phyloP scores from a whole-genome alignment of 2,888 invertebrate genomes.

The Stenoptilia bipunctidactyla region DNA sequence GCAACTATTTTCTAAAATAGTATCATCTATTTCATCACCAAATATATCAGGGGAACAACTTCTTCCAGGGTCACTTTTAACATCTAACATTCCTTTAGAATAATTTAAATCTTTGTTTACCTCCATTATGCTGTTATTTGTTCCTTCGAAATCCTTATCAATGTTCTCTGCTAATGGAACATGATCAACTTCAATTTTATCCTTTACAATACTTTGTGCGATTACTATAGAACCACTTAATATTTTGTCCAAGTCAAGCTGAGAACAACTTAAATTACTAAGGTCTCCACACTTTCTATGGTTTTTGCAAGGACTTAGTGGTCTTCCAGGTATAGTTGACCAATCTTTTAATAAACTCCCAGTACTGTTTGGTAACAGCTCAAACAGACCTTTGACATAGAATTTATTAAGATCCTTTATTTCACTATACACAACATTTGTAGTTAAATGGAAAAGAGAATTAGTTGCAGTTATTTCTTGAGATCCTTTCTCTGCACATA shows the following conservation, averaged over 20 bases:
- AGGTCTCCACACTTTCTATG: constrained; percentile 24
- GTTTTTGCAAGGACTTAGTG: constrained; percentile 54
- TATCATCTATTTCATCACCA: constrained; percentile 45
- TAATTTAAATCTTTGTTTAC: background rate
- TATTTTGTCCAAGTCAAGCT: constrained; percentile 42
- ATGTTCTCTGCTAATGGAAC: too few relatives aligned
- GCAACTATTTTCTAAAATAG: constrained; percentile 10
- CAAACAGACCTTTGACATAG: constrained; percentile 58
- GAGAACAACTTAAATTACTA: constrained; percentile 37
- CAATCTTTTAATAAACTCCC: constrained; percentile 73
- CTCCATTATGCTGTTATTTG: background rate
- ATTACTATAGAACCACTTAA: constrained; percentile 39
- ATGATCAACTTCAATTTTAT: background rate
- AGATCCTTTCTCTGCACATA: constrained; percentile 5
- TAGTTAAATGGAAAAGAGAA: constrained; percentile 20
- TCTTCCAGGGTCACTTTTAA: constrained; percentile 8
- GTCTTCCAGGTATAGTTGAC: constrained; percentile 74
- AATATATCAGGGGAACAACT: constrained; percentile 59
- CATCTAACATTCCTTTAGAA: background rate
- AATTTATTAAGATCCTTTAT: constrained; percentile 39
- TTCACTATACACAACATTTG: constrained; percentile 31
- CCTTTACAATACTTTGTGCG: constrained; percentile 29
- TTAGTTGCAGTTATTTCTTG: background rate
- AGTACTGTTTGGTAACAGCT: constrained; percentile 36
- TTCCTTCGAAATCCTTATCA: too few relatives aligned